Conservation (phyloP, 2,888 invertebrate species). For the Ethmia dodecea region DNA sequence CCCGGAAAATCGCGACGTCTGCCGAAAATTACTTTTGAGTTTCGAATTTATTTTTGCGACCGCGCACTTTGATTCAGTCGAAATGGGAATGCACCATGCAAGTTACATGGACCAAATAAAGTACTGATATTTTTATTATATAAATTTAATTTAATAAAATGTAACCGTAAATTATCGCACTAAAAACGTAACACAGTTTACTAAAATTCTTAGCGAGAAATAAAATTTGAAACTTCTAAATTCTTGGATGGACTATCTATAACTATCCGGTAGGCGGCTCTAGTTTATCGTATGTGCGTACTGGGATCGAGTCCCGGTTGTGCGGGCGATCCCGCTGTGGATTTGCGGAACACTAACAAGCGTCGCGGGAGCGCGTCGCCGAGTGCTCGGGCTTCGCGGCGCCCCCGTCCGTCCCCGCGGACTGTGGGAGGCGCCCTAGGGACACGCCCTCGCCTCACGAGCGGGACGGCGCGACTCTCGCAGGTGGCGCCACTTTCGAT, state of each 20-base stretch:
- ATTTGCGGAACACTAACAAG: conserved; percentile 77
- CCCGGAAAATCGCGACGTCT: conserved; percentile 20
- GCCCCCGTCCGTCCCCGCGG: conserved; percentile 75
- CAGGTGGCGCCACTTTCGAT: conserved; percentile 61
- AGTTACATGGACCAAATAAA: too few species aligned
- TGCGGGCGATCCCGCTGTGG: conserved; percentile 76
- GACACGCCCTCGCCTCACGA: conserved; percentile 78
- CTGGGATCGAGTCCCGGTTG: conserved; percentile 71
- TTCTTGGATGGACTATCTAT: conserved; percentile 20
- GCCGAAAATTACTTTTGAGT: conserved; percentile 25
- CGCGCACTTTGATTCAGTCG: conserved; percentile 18
- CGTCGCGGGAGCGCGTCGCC: conserved; percentile 72
- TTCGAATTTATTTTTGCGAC: conserved; percentile 21
- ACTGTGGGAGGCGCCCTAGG: conserved; percentile 72
- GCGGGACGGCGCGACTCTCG: conserved; percentile 58
- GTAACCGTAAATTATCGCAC: too few species aligned
- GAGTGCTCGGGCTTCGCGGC: conserved; percentile 73
- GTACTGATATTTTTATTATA: too few species aligned
- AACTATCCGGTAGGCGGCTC: conserved; percentile 60
- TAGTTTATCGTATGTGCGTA: conserved; percentile 70
- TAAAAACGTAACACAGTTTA: not conserved
- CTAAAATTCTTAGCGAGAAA: not conserved
- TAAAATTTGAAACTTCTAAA: conserved; percentile 1
- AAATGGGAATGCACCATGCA: not conserved
- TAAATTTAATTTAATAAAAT: too few species aligned